Evolutionary conservation across 2,113 vertebrate species (phyloP).

Genomic region (Clarias gariepinus): DNA sequence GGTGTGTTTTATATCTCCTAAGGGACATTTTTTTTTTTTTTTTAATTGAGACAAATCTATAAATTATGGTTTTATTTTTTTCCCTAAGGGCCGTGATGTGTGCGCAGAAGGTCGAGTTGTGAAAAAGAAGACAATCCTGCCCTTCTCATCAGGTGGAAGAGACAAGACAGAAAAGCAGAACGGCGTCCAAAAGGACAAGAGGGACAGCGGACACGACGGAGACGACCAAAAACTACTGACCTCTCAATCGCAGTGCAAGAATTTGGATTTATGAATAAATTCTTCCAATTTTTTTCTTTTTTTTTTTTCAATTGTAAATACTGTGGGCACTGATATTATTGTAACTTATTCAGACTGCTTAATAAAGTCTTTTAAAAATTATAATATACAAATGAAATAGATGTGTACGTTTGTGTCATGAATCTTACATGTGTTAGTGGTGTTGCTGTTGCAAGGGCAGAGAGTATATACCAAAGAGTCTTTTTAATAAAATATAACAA

Average conservation of each 20-base stretch:
- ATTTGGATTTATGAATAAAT: not conserved
- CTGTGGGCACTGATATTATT: not conserved
- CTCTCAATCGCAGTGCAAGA: slow-evolving; percentile 25
- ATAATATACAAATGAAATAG: not conserved
- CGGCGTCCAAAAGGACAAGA: slow-evolving; percentile 36
- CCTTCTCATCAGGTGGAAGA: slow-evolving; percentile 43
- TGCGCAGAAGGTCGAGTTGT: slow-evolving; percentile 8
- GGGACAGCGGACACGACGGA: slow-evolving; percentile 33
- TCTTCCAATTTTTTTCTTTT: not conserved
- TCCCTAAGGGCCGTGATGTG: slow-evolving; percentile 7
- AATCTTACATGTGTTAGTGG: too few species aligned
- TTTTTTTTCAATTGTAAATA: slow-evolving; percentile 28
- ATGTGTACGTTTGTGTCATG: not conserved
- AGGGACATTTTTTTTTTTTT: not conserved
- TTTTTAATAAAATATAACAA: too few species aligned
- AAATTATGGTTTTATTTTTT: not conserved
- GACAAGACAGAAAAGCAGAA: slow-evolving; percentile 48
- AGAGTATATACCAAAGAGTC: too few species aligned
- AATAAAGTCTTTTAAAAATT: not conserved
- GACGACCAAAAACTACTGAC: slow-evolving; percentile 48
- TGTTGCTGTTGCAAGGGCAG: too few species aligned
- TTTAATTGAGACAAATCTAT: too few species aligned
- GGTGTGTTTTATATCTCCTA: slow-evolving; percentile 6
- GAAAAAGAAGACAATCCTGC: slow-evolving; percentile 39
- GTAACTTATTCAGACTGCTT: not conserved